Percentiles rank a stretch among this genome's conserved stretches.
These are phyloP conservation scores for Verasper variegatus DNA, from an alignment of 2,113 vertebrate genomes.

Conservation along the genomic window DNA sequence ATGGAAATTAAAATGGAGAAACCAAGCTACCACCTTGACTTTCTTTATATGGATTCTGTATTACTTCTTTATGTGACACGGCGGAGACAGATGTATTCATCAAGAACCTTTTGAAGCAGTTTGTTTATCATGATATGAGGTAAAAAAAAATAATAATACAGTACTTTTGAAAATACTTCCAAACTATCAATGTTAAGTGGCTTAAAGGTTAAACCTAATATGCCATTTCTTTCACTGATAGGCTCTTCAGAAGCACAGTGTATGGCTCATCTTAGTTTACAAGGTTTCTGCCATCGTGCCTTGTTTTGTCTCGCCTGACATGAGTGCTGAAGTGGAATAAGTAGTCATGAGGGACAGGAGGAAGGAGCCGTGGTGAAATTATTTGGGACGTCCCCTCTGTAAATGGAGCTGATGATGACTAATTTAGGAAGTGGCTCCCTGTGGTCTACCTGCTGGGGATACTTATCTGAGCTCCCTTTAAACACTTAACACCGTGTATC, in stretches of 20 bases:
- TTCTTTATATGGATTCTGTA: not conserved
- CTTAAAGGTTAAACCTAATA: not conserved
- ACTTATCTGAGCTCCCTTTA: slow-evolving; percentile 30
- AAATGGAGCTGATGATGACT: slow-evolving; percentile 37
- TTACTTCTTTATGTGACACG: not conserved
- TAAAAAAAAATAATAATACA: no score
- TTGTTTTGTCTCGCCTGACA: not conserved
- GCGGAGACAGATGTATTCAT: no score
- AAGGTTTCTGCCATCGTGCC: not conserved
- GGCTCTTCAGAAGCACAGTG: slow-evolving; percentile 7
- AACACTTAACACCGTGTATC: slow-evolving; percentile 19
- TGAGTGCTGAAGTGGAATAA: slow-evolving; percentile 18
- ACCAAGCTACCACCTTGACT: not conserved
- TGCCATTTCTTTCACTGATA: not conserved
- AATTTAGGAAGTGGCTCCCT: slow-evolving; percentile 35
- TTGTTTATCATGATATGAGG: no score
- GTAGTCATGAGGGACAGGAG: not conserved
- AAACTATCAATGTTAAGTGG: no score
- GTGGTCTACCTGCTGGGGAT: slow-evolving; percentile 9
- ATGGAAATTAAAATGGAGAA: not conserved
- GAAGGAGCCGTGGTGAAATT: not conserved
- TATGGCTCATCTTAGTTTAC: slow-evolving; percentile 9
- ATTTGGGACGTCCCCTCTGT: slow-evolving; percentile 32
- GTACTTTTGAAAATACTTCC: no score
- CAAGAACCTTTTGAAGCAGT: no score